Conservation (phyloP, 2,113 vertebrate genomes). For the Corythornis madagascariensis region DNA sequence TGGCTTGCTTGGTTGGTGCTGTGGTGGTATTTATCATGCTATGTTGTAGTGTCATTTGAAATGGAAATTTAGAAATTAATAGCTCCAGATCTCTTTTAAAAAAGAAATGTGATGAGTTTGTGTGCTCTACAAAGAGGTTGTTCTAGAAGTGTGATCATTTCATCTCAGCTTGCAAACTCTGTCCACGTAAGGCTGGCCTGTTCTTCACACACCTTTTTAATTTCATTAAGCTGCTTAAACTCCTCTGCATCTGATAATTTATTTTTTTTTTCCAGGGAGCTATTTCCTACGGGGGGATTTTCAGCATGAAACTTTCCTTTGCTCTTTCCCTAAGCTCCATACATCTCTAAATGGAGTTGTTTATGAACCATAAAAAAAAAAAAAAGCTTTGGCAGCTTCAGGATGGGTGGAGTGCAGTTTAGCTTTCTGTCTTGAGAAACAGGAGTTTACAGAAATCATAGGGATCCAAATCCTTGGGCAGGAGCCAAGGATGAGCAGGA, state of each 20-base stretch:
- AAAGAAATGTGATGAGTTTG: background rate
- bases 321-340: background rate
- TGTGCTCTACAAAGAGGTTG: background rate
- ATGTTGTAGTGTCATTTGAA: background rate
- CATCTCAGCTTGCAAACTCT: background rate
- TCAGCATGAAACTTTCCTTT: background rate
- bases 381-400: background rate
- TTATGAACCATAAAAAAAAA: background rate
- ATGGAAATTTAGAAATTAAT: background rate
- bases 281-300: background rate
- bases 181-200: background rate
- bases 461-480: background rate
- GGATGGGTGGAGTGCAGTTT: slow-evolving; percentile 14
- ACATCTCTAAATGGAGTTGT: background rate
- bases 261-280: background rate
- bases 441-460: slow-evolving; percentile 32
- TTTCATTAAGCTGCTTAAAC: background rate
- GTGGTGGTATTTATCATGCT: too few species aligned
- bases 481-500: background rate
- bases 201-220: background rate
- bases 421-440: slow-evolving; percentile 21
- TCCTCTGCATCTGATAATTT: background rate
- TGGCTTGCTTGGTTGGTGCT: background rate
- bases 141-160: background rate
- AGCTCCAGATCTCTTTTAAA: background rate